Percentiles rank a stretch among this genome's conserved stretches.
These are phyloP conservation scores for Brienomyrus longianalis DNA, from an alignment of 2,113 vertebrate genomes.

Conservation along the genomic window DNA sequence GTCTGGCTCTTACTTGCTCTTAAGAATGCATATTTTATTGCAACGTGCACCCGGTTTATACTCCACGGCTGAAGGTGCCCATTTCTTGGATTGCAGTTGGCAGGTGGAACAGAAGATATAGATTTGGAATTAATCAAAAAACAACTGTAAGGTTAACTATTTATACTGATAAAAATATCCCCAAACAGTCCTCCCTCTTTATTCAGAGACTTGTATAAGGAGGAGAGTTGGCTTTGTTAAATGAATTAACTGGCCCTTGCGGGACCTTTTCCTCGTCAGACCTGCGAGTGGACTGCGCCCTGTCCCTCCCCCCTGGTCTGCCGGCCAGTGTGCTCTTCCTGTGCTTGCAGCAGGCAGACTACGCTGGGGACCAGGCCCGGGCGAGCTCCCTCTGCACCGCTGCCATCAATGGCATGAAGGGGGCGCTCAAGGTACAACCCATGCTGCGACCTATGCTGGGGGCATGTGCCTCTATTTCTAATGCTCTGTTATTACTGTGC, in stretches of 20 bases:
- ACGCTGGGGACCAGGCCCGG: constrained; percentile 37
- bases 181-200: background rate
- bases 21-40: background rate
- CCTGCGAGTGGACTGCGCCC: constrained; percentile 46
- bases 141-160: background rate
- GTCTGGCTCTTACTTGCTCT: background rate
- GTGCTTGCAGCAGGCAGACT: constrained; percentile 59
- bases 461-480: background rate
- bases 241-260: background rate
- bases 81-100: background rate
- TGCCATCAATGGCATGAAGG: constrained; percentile 53
- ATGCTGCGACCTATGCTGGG: no score
- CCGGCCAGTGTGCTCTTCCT: constrained; percentile 62
- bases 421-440: constrained; percentile 59
- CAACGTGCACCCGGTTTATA: background rate
- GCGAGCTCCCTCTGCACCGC: constrained; percentile 48
- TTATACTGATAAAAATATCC: background rate
- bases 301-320: constrained; percentile 53
- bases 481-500: background rate
- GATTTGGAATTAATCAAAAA: background rate
- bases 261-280: constrained; percentile 45
- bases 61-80: background rate
- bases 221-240: background rate
- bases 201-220: background rate
- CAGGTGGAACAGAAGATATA: background rate